Evolutionary conservation across 2,888 invertebrate genomes (phyloP).

Genomic region (Sialis lutaria): DNA sequence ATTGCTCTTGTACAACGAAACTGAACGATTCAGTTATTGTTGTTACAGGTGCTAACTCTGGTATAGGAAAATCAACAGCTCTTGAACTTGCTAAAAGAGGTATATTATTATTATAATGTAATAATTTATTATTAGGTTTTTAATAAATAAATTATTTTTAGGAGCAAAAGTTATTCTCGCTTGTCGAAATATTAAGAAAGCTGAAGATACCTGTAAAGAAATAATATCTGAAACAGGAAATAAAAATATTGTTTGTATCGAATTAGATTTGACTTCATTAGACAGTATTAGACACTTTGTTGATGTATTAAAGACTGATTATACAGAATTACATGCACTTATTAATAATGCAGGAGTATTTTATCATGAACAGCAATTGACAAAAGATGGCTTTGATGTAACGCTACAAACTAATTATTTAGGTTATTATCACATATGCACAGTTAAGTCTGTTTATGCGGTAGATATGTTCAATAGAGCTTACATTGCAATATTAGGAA

Average conservation of each 20-base stretch:
- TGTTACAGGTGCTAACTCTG: conserved; percentile 38
- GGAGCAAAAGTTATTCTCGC: conserved; percentile 35
- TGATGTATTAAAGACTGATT: conserved; percentile 32
- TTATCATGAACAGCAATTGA: too few relatives aligned
- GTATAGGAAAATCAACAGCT: conserved; percentile 37
- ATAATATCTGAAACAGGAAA: conserved; percentile 23
- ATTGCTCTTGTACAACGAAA: conserved; percentile 19
- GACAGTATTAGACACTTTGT: conserved; percentile 42
- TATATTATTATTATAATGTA: conserved; percentile 9
- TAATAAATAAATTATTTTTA: too few relatives aligned
- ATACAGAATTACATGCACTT: conserved; percentile 39
- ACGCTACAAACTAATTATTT: too few relatives aligned
- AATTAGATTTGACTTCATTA: conserved; percentile 36
- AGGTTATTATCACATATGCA: too few relatives aligned
- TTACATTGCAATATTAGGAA: too few relatives aligned
- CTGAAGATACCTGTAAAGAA: conserved; percentile 18
- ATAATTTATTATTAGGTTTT: too few relatives aligned
- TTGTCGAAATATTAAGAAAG: conserved; percentile 25
- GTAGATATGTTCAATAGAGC: too few relatives aligned
- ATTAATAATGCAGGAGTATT: conserved; percentile 43
- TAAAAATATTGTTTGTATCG: conserved; percentile 22
- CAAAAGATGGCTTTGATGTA: too few relatives aligned
- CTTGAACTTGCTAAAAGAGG: conserved; percentile 30
- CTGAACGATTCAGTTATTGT: conserved; percentile 30
- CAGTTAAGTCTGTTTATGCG: too few relatives aligned